Base-by-base conservation (phyloP, 2,113 vertebrate species). In the Campylomormyrus tamandua region DNA sequence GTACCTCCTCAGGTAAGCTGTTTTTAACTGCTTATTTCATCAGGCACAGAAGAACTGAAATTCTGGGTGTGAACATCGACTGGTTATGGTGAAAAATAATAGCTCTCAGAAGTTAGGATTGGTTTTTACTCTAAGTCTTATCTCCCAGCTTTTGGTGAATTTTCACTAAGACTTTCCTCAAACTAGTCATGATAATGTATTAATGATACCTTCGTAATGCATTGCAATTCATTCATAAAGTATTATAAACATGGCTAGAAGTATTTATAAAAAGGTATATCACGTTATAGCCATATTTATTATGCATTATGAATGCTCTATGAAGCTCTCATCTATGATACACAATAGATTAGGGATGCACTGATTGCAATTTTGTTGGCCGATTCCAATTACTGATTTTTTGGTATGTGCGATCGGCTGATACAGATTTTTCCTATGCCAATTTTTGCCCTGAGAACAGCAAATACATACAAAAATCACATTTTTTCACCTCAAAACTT, bases 1-100 rank as follows among this genome's bases (percentile, higher is more conserved):
- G 95, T 97, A 3, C 98, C 98, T 92, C 96, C 96, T 90, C 98
- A 87, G 50, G 85, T 87, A 87, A 39, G 85, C 13, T 42, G 19
- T 48, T 15, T 13, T 45, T 45, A 17, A 42, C 35, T 45, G 6
- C 77, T 10, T 83, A 7, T 49, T 11, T 84, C 17, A 27, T 86
- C 48, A 49, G 35, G 19, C n/a, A 86, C 3, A 86, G 21, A 50
- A 11, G 10, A 21, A 50, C 19, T 48, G 15, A 46, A 87, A 87
- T n/a, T n/a, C 24, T 48, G 48, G n/a, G 10, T 53, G n/a, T 46
- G 77, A 83, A 46, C 5, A 42, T 45, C 39, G 19, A 42, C 39
- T 83, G 62, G 11, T 11, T 31, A 27, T 13, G n/a, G 62, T 31
- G 3, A 11, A 66, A 66, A 66, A 66, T n/a, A 66, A n/a, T 11